phyloP scores from a whole-genome alignment of 2,797 vertebrate species.

The Amphiprion clarkii region DNA sequence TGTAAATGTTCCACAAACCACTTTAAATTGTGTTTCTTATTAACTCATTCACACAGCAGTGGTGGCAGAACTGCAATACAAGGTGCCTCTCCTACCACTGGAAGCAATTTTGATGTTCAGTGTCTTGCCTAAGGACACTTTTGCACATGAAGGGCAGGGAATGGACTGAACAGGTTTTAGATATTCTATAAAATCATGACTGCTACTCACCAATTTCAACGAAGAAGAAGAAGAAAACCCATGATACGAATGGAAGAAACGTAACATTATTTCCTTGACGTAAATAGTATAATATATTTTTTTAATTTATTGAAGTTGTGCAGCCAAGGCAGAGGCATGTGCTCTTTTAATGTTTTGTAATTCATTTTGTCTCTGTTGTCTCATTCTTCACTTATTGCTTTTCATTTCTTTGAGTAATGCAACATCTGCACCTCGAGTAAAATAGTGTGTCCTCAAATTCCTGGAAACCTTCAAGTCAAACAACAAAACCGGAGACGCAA shows the following conservation, averaged over 20 bases:
- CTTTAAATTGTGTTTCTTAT: too few species aligned
- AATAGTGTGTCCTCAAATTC: constrained; percentile 17
- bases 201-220: constrained; percentile 35
- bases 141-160: too few species aligned
- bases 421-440: constrained; percentile 6
- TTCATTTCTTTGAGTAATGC: constrained; percentile 25
- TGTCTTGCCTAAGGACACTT: too few species aligned
- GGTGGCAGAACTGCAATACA: too few species aligned
- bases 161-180: constrained; percentile 7
- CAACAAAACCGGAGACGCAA: constrained; percentile 11
- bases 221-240: constrained; percentile 37
- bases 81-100: too few species aligned
- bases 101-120: too few species aligned
- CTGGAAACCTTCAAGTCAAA: constrained; percentile 1
- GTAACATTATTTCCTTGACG: not conserved
- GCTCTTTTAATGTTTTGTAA: constrained; percentile 42
- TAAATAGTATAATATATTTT: constrained; percentile 51
- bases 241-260: not conserved
- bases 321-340: constrained; percentile 30
- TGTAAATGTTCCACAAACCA: too few species aligned
- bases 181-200: constrained; percentile 28
- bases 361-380: constrained; percentile 46
- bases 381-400: constrained; percentile 35
- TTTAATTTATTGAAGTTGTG: not conserved
- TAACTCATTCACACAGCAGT: too few species aligned